Evolutionary conservation across 2,113 vertebrate genomes (phyloP), one percentile per base, ranked within the genome.

Genomic region (Antechinus flavipes): DNA sequence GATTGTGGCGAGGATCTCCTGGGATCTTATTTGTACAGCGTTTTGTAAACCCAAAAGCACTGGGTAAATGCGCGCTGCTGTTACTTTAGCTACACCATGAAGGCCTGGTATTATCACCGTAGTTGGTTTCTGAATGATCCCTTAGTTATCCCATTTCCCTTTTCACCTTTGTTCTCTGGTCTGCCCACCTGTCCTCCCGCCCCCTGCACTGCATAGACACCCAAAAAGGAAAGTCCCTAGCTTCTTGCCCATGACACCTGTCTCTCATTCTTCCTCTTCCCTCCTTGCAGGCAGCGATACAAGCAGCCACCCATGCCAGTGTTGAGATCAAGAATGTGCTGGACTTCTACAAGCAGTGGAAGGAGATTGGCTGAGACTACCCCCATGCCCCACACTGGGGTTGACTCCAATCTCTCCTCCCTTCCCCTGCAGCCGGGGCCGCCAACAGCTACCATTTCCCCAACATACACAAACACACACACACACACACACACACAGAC

Each of bases 321-420:
- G 99, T 99, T 96, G 99, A 99, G 95, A 98, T 99, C 95, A 99
- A 99, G 97, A 99, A 99, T 46, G 98, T 99, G 30, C 97, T 99
- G 98, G 99, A 99, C 30, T 99, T 99, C 98, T 99, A 99, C 99
- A 99, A 99, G 96, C 99, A 99, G 98, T 99, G 99, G 99, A 99
- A 99, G 97, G 99, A 99, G 98, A 99, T 99, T 93, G 99, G 99
- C 98, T 99, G 99, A 99, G 94, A 96, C n/a, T 84, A 94, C 91
- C 24, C 58, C 91, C 8, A 93, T 58, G 97, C 97, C 97, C 95
- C 97, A 95, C 95, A 56, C 95, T 93, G 95, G 97, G 97, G 96
- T 97, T 95, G 98, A 97, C 95, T 97, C 97, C 98, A 97, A 98
- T 97, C 93, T 5, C 95, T 96, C 93, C 95, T 91, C 94, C 42